Evolutionary conservation across 1,140 invertebrate species (phyloP), one percentile per base, ranked within the genome.

Genomic region (Orussus abietinus): DNA sequence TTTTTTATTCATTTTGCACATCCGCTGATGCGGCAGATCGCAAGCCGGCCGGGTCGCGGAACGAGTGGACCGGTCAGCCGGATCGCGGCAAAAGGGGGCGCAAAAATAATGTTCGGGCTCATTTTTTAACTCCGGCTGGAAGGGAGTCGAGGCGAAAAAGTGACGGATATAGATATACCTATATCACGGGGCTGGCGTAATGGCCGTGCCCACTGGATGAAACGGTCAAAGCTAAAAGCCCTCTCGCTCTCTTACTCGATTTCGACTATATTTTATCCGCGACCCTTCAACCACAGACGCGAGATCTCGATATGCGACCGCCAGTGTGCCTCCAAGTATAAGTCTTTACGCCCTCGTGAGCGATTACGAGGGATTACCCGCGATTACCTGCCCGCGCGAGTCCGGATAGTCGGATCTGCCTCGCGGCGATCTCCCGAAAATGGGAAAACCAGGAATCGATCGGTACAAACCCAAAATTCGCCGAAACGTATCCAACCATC

Each of bases 241-340:
- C 49, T 63, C 55, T 44, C 50, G n/a, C n/a, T n/a, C n/a, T n/a
- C n/a, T n/a, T n/a, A n/a, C n/a, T 53, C 58, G 50, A 62, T 60
- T 52, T 52, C 37, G 48, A 51, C 61, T 59, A 68, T 68, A 66
- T 62, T 57, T 68, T 62, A 66, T 57, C 57, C 43, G 51, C 60
- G 65, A 65, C 58, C 64, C 64, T 68, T 68, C 65, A 66, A 66
- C 64, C 55, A 64, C 65, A 68, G 25, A 40, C 22, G n/a, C n/a
- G n/a, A n/a, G n/a, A n/a, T n/a, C n/a, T n/a, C n/a, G n/a, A n/a
- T n/a, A n/a, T n/a, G n/a, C n/a, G n/a, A n/a, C n/a, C n/a, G n/a
- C n/a, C n/a, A n/a, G n/a, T n/a, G n/a, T n/a, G n/a, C n/a, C n/a
- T n/a, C n/a, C n/a, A n/a, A n/a, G n/a, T n/a, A n/a, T n/a, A n/a